A percentile compares a stretch with the other conserved stretches of the same genome.
Conservation (phyloP, 2,113 vertebrate genomes). For the Gymnobelideus leadbeateri region DNA sequence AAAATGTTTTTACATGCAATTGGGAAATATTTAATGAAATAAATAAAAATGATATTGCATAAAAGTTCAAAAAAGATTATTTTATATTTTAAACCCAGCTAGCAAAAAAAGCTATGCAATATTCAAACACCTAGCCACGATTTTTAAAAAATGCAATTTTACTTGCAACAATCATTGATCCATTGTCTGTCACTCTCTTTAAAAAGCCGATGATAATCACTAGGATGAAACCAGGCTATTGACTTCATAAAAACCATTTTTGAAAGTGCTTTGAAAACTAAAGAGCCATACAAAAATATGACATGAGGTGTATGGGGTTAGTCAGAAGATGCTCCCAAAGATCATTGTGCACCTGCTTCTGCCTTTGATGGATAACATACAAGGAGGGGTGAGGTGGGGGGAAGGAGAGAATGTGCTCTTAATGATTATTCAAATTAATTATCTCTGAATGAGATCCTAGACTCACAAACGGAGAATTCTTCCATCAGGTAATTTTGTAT, state of each 20-base stretch:
- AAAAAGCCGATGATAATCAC: neutral
- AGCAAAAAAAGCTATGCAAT: neutral
- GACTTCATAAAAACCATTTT: neutral
- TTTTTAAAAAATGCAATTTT: neutral
- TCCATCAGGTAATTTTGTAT: conserved; percentile 64
- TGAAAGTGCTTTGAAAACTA: conserved; percentile 20
- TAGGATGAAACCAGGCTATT: neutral
- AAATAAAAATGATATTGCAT: neutral
- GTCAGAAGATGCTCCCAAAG: conserved; percentile 3
- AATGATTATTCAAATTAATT: conserved; percentile 69
- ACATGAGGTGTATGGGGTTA: conserved; percentile 4
- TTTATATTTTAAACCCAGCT: neutral
- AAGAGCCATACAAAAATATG: neutral
- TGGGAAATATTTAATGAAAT: neutral
- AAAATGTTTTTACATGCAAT: neutral
- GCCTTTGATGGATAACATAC: conserved; percentile 18
- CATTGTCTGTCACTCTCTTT: neutral
- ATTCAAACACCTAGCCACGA: neutral
- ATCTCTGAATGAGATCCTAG: conserved; percentile 55
- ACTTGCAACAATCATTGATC: neutral
- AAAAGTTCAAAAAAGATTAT: conserved; percentile 4
- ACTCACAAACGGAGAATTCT: conserved; percentile 64
- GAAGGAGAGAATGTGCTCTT: neutral
- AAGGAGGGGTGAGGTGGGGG: neutral
- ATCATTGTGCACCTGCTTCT: conserved; percentile 11